These are phyloP conservation scores for Tupaia chinensis DNA, from an alignment of 2,113 vertebrate species.

Conservation along the genomic window DNA sequence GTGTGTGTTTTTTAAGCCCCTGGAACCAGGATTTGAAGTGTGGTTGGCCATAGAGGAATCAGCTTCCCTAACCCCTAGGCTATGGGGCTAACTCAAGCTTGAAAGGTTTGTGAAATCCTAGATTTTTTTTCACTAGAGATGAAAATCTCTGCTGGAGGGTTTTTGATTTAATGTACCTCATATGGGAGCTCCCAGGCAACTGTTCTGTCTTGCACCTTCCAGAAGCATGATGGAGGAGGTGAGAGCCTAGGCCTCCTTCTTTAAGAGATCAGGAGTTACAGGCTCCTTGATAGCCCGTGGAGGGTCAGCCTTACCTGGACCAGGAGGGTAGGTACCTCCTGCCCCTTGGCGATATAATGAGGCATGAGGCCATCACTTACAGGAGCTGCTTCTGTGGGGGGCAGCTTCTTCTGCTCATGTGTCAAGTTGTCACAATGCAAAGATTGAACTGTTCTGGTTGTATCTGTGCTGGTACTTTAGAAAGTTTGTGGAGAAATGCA, in stretches of 20 bases:
- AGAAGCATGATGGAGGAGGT: not conserved
- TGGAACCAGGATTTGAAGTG: no score
- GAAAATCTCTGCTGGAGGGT: not conserved
- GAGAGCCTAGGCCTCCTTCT: not conserved
- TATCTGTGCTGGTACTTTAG: not conserved
- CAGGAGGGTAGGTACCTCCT: not conserved
- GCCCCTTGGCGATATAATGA: not conserved
- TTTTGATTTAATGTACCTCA: not conserved
- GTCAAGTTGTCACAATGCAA: not conserved
- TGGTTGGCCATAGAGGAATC: no score
- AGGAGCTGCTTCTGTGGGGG: not conserved
- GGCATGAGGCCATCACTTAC: no score
- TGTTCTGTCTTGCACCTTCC: not conserved
- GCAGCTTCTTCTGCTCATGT: not conserved
- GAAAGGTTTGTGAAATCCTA: not conserved
- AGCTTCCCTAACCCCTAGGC: no score
- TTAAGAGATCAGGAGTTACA: no score
- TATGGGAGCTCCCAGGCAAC: not conserved
- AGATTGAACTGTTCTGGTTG: not conserved
- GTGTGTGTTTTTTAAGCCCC: no score
- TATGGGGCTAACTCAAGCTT: no score
- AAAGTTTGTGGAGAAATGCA: no score
- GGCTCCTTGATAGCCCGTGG: not conserved
- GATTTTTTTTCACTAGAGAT: no score
- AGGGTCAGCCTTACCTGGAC: not conserved